phyloP scores from a whole-genome alignment of 2,113 vertebrate genomes.

The Ophiodon elongatus region DNA sequence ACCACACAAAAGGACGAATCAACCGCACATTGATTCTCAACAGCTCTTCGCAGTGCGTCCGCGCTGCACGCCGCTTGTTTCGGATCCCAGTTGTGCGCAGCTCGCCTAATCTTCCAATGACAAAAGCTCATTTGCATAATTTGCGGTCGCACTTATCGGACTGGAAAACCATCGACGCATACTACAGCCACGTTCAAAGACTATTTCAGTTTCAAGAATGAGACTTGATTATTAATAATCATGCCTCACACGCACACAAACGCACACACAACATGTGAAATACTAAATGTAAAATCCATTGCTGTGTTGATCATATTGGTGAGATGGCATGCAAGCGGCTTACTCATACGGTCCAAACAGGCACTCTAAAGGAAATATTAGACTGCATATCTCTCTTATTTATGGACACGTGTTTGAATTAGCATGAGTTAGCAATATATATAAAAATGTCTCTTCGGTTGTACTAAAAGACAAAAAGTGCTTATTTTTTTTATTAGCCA shows the following conservation, averaged over 20 bases:
- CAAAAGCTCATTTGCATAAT: slow-evolving; percentile 59
- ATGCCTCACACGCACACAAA: background rate
- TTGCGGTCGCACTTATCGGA: slow-evolving; percentile 23
- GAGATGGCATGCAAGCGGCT: too few species aligned
- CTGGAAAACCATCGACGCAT: background rate
- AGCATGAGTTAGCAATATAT: background rate
- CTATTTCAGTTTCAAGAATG: slow-evolving; percentile 1
- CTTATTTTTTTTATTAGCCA: background rate
- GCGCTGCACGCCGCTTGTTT: slow-evolving; percentile 10
- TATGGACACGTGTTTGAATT: background rate
- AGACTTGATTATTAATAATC: slow-evolving; percentile 16
- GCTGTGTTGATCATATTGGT: background rate
- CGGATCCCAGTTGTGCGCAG: slow-evolving; percentile 30
- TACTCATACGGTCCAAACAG: background rate
- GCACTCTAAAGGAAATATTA: background rate
- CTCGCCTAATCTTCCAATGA: slow-evolving; percentile 44
- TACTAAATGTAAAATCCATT: background rate
- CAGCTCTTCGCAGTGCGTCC: slow-evolving; percentile 22
- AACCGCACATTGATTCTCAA: slow-evolving; percentile 40
- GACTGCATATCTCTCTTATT: background rate
- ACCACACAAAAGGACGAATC: slow-evolving; percentile 63
- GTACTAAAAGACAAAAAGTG: background rate
- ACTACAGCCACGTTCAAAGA: slow-evolving; percentile 25
- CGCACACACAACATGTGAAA: background rate
- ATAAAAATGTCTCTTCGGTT: background rate